A percentile compares a stretch with the other conserved stretches of the same genome.
phyloP scores from a whole-genome alignment of 1,140 invertebrate species.

The Harpegnathos saltator region DNA sequence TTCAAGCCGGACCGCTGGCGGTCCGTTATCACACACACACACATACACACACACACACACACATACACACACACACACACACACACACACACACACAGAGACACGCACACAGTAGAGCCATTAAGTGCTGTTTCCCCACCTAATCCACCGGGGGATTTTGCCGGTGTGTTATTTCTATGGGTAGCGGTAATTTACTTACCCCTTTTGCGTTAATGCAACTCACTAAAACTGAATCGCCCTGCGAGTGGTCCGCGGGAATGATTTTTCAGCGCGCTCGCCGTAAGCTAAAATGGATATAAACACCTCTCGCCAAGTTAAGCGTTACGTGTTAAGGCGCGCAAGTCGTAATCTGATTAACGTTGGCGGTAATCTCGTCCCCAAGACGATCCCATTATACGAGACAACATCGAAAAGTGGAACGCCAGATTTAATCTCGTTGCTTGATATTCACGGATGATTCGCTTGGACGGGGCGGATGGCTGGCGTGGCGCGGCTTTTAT shows the following conservation, averaged over 20 bases:
- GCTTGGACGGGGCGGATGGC: conserved; percentile 8
- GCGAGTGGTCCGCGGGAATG: conserved; percentile 2
- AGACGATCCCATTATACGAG: conserved; percentile 60
- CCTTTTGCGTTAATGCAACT: conserved; percentile 29
- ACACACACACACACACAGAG: neutral
- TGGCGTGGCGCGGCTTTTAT: conserved; percentile 40
- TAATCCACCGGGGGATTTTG: conserved; percentile 34
- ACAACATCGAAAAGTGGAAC: conserved; percentile 61
- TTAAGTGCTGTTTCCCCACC: conserved; percentile 40
- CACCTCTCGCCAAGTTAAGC: conserved; percentile 30
- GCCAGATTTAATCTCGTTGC: conserved; percentile 62
- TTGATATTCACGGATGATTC: conserved; percentile 54
- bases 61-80: no score
- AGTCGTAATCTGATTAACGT: conserved; percentile 53
- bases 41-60: no score
- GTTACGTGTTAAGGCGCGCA: conserved; percentile 33
- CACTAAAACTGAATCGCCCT: conserved; percentile 13
- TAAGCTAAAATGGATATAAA: conserved; percentile 35
- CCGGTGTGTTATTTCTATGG: conserved; percentile 24
- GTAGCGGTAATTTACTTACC: conserved; percentile 44
- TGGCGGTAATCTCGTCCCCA: conserved; percentile 54
- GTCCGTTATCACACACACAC: neutral
- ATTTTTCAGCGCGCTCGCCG: conserved; percentile 21
- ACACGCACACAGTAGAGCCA: conserved; percentile 18
- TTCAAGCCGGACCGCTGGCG: neutral